phyloP scores from a whole-genome alignment of 2,113 vertebrate genomes.

The Toxostoma redivivum region DNA sequence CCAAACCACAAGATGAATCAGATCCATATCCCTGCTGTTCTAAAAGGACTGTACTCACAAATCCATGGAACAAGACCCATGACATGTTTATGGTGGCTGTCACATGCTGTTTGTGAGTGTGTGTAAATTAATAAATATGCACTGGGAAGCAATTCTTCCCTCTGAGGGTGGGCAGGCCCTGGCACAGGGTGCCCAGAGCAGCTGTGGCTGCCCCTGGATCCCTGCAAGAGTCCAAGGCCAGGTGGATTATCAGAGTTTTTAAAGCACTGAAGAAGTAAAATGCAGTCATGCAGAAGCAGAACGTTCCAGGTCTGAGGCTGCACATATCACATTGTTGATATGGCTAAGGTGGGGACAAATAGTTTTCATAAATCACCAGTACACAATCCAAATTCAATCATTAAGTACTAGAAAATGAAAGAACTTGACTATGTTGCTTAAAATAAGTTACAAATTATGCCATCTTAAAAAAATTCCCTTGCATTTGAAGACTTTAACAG shows the following conservation, averaged over 20 bases:
- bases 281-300: background rate
- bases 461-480: background rate
- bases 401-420: background rate
- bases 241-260: background rate
- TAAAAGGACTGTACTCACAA: background rate
- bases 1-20: background rate
- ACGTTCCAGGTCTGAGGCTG: background rate
- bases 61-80: background rate
- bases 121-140: background rate
- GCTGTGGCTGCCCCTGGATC: background rate
- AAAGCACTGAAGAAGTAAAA: background rate
- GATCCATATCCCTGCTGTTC: background rate
- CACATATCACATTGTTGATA: accelerated
- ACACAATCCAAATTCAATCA: background rate
- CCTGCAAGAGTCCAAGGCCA: background rate
- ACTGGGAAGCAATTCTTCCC: background rate
- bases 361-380: background rate
- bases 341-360: background rate
- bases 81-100: background rate
- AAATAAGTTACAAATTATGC: background rate
- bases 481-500: background rate
- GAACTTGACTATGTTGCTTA: background rate
- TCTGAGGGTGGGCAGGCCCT: accelerated
- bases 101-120: background rate
- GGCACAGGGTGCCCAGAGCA: background rate